Conservation (phyloP, 2,113 vertebrate genomes). For the Platysteira castanea region DNA sequence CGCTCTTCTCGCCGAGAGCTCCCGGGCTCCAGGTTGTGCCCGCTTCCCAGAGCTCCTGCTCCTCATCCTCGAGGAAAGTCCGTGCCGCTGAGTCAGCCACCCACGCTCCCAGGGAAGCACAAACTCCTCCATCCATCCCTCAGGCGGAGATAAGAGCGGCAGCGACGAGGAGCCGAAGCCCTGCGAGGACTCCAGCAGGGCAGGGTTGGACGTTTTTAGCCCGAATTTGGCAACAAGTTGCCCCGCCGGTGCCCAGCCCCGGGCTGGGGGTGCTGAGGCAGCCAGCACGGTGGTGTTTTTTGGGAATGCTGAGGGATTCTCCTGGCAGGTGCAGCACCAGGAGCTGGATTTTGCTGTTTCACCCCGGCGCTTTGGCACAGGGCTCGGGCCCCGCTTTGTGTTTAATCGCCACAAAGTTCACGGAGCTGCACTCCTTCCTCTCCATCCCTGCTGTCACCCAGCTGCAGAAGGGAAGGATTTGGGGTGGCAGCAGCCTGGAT, state of each 20-base stretch:
- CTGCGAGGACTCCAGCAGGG: fast-evolving
- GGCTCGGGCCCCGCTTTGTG: fast-evolving
- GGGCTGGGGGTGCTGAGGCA: not conserved
- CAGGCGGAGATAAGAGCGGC: not conserved
- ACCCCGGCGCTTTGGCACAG: not conserved
- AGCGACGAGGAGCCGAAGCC: fast-evolving
- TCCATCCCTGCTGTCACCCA: not conserved
- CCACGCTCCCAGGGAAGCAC: not conserved
- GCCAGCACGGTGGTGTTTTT: fast-evolving
- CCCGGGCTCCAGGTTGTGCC: not conserved
- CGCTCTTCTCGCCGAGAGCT: not conserved
- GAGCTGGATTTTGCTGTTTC: not conserved
- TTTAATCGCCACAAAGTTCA: not conserved
- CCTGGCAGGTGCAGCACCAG: fast-evolving
- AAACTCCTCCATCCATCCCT: not conserved
- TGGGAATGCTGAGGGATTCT: not conserved
- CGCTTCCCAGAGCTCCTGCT: fast-evolving
- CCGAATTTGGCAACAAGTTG: not conserved
- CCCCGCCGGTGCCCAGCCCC: fast-evolving
- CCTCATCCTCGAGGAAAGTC: not conserved
- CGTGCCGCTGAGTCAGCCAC: not conserved
- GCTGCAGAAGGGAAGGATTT: not conserved
- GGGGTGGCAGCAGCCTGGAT: not conserved
- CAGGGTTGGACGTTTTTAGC: not conserved
- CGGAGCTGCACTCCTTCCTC: fast-evolving